These are phyloP conservation scores for Oxycera nigricornis DNA, from an alignment of 2,888 invertebrate genomes.

Conservation along the genomic window DNA sequence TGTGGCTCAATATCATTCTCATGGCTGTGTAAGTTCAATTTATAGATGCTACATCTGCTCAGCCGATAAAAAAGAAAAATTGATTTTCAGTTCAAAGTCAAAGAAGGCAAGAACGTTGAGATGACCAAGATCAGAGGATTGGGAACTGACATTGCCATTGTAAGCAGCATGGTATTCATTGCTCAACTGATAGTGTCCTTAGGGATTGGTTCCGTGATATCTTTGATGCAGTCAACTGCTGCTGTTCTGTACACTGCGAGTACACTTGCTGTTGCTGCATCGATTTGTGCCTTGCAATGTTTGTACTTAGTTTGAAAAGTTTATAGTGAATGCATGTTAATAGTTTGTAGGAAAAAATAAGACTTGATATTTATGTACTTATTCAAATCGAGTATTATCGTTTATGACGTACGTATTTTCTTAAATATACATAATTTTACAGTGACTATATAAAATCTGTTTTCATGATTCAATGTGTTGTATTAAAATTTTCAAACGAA, in stretches of 20 bases:
- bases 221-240: constrained; percentile 57
- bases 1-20: constrained; percentile 61
- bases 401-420: too few relatives aligned
- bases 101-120: constrained; percentile 58
- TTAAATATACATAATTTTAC: too few relatives aligned
- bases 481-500: too few relatives aligned
- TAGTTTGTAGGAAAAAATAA: background rate
- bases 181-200: constrained; percentile 62
- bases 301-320: constrained; percentile 52
- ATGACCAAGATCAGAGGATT: constrained; percentile 59
- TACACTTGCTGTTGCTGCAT: constrained; percentile 57
- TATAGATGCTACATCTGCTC: background rate
- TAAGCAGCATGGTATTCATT: constrained; percentile 62
- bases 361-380: constrained; percentile 20
- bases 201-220: constrained; percentile 57
- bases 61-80: too few relatives aligned
- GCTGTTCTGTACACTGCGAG: constrained; percentile 61
- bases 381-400: too few relatives aligned
- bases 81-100: constrained; percentile 55
- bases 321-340: background rate
- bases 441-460: too few relatives aligned
- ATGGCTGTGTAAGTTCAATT: constrained; percentile 59
- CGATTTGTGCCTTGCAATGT: constrained; percentile 60
- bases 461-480: too few relatives aligned
- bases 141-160: constrained; percentile 62